Percentiles rank a stretch among this genome's conserved stretches.
These are phyloP conservation scores for Syngnathus acus DNA, from an alignment of 2,797 vertebrate genomes.

Conservation along the genomic window DNA sequence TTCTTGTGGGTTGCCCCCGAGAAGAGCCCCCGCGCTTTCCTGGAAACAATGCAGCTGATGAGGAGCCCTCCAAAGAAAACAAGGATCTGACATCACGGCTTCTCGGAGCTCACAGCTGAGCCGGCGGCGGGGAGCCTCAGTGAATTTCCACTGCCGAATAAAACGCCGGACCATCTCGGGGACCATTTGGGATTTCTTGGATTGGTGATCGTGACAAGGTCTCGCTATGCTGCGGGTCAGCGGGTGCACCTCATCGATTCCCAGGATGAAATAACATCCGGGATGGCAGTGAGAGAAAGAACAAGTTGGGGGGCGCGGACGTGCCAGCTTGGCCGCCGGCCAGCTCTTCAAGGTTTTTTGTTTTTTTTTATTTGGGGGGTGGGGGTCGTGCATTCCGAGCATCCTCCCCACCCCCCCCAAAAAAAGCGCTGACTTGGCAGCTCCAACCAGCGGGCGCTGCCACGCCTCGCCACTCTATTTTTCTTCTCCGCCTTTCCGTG, in stretches of 20 bases:
- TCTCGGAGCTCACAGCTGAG: conserved; percentile 76
- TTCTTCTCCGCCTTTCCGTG: too few species aligned
- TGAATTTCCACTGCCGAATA: conserved; percentile 75
- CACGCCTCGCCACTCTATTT: conserved; percentile 50
- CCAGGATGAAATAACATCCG: conserved; percentile 65
- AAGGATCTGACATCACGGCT: conserved; percentile 81
- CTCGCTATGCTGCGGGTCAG: conserved; percentile 31
- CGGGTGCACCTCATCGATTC: conserved; percentile 64
- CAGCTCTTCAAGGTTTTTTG: conserved; percentile 50
- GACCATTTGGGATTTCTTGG: background rate
- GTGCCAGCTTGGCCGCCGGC: conserved; percentile 24
- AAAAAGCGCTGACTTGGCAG: conserved; percentile 63
- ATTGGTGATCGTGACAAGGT: too few species aligned
- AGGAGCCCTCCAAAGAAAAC: conserved; percentile 80
- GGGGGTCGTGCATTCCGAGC: conserved; percentile 31
- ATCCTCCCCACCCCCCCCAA: conserved; percentile 39
- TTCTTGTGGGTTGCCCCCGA: conserved; percentile 64
- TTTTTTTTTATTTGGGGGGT: conserved; percentile 41
- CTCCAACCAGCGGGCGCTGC: conserved; percentile 45
- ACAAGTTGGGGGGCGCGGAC: background rate
- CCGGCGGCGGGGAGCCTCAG: conserved; percentile 78
- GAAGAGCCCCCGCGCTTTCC: conserved; percentile 72
- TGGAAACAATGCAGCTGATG: conserved; percentile 80
- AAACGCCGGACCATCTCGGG: background rate
- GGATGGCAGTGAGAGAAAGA: conserved; percentile 8